Conservation (phyloP, 2,888 invertebrate species). For the Nemotelus pantherinus region DNA sequence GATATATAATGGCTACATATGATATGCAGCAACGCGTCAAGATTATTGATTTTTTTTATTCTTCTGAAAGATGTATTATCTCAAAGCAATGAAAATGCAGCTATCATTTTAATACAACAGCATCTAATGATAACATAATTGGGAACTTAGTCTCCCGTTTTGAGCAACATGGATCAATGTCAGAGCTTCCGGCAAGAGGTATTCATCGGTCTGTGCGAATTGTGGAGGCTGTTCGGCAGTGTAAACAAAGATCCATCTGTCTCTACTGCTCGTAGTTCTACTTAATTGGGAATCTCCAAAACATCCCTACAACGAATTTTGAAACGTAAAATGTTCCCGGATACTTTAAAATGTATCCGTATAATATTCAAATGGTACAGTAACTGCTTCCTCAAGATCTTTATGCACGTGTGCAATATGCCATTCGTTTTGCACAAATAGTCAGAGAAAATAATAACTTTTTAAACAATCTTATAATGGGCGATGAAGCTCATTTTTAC, state of each 20-base stretch:
- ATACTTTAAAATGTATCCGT: neutral
- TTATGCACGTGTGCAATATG: neutral
- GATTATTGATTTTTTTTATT: neutral
- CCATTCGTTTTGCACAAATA: neutral
- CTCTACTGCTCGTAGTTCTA: no score
- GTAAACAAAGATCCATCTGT: no score
- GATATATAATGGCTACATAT: no score
- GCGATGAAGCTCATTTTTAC: neutral
- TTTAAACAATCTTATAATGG: neutral
- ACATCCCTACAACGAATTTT: neutral
- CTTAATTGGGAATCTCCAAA: neutral
- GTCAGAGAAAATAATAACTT: neutral
- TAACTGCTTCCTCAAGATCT: neutral
- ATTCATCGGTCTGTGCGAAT: neutral
- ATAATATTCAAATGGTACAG: neutral
- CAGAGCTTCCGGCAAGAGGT: conserved; percentile 3
- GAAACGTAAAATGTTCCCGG: neutral
- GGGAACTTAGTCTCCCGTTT: conserved; percentile 23
- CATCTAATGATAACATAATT: conserved; percentile 30
- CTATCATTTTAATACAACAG: conserved; percentile 4
- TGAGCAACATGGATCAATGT: conserved; percentile 27
- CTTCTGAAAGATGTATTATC: neutral
- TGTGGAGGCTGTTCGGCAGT: no score
- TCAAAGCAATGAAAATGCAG: neutral
- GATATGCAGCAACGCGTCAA: no score